Conservation (phyloP, 2,113 vertebrate genomes). For the Anthoscopus minutus region DNA sequence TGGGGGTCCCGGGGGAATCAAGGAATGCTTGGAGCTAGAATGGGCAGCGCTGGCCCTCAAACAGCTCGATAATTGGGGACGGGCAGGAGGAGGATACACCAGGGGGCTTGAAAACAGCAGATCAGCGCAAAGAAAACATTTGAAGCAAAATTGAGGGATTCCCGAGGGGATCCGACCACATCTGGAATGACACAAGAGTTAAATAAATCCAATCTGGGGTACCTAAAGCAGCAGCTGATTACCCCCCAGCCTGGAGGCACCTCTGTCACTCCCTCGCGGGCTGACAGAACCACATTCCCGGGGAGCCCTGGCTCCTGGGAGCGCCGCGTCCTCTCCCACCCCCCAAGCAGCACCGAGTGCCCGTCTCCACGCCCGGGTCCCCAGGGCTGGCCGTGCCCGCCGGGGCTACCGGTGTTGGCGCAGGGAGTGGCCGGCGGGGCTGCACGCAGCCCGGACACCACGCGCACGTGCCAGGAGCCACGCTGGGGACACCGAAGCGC, state of each 20-base stretch:
- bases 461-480: not conserved
- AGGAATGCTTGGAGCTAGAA: not conserved
- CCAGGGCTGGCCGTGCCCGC: not conserved
- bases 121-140: not conserved
- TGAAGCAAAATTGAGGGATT: not conserved
- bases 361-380: not conserved
- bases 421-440: not conserved
- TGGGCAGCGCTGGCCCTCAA: not conserved
- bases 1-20: not conserved
- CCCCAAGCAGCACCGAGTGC: not conserved
- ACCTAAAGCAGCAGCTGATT: fast-evolving
- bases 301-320: not conserved
- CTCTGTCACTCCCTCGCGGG: not conserved
- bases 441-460: not conserved
- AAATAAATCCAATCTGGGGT: fast-evolving
- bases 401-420: not conserved
- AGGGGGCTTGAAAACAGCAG: not conserved
- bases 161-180: fast-evolving
- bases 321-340: not conserved
- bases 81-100: fast-evolving
- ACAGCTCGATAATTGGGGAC: not conserved
- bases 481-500: not conserved
- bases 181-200: not conserved
- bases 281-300: not conserved
- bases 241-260: not conserved